Base-by-base conservation (phyloP, 2,113 vertebrate species). In the Haplochromis vanheusdeni region DNA sequence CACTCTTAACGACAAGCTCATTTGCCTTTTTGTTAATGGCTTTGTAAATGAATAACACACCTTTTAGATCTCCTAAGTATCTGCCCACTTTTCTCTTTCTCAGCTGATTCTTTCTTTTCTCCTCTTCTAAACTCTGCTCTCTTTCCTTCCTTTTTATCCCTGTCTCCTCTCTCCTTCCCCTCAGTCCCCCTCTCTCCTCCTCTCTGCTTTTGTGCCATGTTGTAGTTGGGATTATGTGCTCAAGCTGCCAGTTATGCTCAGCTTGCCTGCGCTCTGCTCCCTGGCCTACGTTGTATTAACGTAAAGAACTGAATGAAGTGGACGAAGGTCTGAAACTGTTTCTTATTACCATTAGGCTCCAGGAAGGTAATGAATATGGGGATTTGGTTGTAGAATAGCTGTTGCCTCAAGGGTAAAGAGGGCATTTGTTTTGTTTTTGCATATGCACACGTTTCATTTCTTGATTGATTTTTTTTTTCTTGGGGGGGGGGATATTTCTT, bases 191-290 rank as follows among this genome's bases (percentile, higher is more conserved):
- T 2, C 83, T 82, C 79, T 79, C 88, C 88, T 77, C 86, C 81
- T 79, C 84, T 62, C 40, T 28, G 79, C 85, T 89, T 89, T 82
- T 85, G 84, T 86, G 80, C 90, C 85, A 19, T 92, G 88, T 87
- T 89, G 77, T 87, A 81, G 83, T 70, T 87, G 88, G 90, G 94
- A 93, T 93, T 92, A 93, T 91, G 91, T 87, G 84, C 92, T 93
- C 89, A 90, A 88, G 23, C 87, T 93, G 92, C 90, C 90, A 89
- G 86, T 89, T 89, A 80, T 79, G 84, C 80, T 80, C 28, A 82
- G 87, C 86, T 80, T 16, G 58, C 80, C 80, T 31, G 54, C 21
- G 1, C 84, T 62, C 10, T 6, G 28, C 86, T 87, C 65, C 33
- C 82, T 14, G 86, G 86, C 82, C 88, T 42, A 2, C 8, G 5